Base-by-base conservation (phyloP, 2,888 invertebrate species). In the Girardia tigrina region DNA sequence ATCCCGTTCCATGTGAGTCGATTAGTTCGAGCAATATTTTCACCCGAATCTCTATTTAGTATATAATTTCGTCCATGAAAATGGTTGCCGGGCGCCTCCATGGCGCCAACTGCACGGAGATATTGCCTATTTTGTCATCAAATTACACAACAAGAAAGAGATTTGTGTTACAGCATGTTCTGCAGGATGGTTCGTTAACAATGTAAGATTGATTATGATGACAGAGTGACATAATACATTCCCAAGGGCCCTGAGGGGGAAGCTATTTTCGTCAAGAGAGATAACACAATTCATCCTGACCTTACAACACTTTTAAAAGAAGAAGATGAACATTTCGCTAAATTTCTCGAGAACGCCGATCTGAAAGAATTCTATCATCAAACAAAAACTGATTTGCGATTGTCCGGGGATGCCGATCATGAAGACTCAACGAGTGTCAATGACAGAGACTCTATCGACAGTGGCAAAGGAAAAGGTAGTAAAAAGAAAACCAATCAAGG, bases 51-150 rank as follows among this genome's bases (percentile, higher is more conserved):
- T 36, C 8, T 27, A 14, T 14, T 16, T 78, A 83, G 83, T 80
- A 28, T 81, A 80, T 72, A 79, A 78, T 1, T 81, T 80, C 77
- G 79, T 81, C 23, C 83, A 81, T 77, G 78, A 80, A 71, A 84
- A 84, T 78, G 83, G 82, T n/a, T 84, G 83, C 77, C 80, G 82
- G 16, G 82, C 84, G 1, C 82, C 81, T 20, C 81, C 82, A 28
- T 81, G 81, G 81, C 78, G 84, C 74, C 83, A 84, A 77, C 77
- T 83, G 12, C 80, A 82, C 77, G 84, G 84, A 26, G 84, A 84
- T 76, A 83, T 84, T 74, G 80, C 81, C 75, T 84, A 83, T 78
- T 78, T 84, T 14, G 79, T 79, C 26, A 81, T 80, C 23, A 81
- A 80, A 70, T 80, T 81, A 6, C 81, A 81, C 78, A 83, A 83